Evolutionary conservation across 30 jellyfish, hydroid and myxozoan species (phyloP).

Genomic region (Aurelia sp.): DNA sequence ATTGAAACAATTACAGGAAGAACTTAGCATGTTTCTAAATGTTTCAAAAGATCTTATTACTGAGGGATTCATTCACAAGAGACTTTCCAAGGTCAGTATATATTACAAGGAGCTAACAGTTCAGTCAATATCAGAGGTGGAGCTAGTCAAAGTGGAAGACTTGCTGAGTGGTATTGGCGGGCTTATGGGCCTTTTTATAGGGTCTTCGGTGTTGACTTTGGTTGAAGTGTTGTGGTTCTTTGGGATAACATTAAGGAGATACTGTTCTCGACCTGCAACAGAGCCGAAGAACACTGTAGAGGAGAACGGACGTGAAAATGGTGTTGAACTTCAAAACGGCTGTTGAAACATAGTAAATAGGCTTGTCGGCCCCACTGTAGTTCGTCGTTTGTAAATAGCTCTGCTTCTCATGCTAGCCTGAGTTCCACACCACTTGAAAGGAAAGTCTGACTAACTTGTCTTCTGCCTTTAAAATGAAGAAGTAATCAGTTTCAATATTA

Average conservation of each 20-base stretch:
- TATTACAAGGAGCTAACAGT: constrained; percentile 14
- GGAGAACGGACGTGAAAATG: too few relatives aligned
- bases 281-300: not conserved
- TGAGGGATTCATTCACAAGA: not conserved
- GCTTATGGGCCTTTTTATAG: constrained; percentile 45
- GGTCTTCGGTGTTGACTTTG: constrained; percentile 34
- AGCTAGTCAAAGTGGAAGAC: constrained; percentile 12
- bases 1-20: constrained; percentile 1
- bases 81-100: constrained; percentile 39
- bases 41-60: not conserved
- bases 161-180: constrained; percentile 58
- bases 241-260: constrained; percentile 17
- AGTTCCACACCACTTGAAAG: too few relatives aligned
- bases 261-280: not conserved
- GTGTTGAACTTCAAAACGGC: too few relatives aligned
- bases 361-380: too few relatives aligned
- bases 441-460: too few relatives aligned
- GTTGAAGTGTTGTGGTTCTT: constrained; percentile 53
- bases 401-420: too few relatives aligned
- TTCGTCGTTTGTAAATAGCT: too few relatives aligned
- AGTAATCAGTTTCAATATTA: too few relatives aligned
- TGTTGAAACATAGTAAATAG: too few relatives aligned
- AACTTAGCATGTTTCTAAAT: constrained; percentile 1
- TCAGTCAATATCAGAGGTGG: constrained; percentile 32
- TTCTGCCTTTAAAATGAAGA: too few relatives aligned